Evolutionary conservation across 2,888 invertebrate species (phyloP).

Genomic region (Drosophila anomalata): DNA sequence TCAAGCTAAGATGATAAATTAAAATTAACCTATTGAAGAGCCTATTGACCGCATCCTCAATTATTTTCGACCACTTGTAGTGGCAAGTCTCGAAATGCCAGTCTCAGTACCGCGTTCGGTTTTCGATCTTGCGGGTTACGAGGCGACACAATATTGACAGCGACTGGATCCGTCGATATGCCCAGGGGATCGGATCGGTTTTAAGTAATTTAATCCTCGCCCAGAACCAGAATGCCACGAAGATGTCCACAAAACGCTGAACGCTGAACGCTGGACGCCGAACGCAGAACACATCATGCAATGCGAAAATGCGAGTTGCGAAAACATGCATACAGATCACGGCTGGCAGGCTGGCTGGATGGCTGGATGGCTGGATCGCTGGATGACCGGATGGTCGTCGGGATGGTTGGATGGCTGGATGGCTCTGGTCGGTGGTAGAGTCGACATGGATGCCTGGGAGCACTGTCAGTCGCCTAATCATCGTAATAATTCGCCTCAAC

Average conservation of each 20-base stretch:
- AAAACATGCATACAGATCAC: slow-evolving; percentile 52
- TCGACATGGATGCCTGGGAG: slow-evolving; percentile 74
- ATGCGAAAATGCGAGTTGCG: slow-evolving; percentile 49
- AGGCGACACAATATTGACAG: slow-evolving; percentile 78
- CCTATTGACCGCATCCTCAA: slow-evolving; percentile 2
- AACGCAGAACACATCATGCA: slow-evolving; percentile 57
- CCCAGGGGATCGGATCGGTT: slow-evolving; percentile 69
- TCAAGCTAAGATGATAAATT: too few species aligned
- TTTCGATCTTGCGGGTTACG: slow-evolving; percentile 63
- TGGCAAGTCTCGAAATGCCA: slow-evolving; percentile 4
- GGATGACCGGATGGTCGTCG: slow-evolving; percentile 5
- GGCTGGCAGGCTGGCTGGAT: slow-evolving; percentile 40
- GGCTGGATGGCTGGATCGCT: slow-evolving; percentile 44
- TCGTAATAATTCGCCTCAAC: slow-evolving; percentile 77
- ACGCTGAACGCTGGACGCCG: slow-evolving; percentile 37
- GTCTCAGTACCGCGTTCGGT: slow-evolving; percentile 47
- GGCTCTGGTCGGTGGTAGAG: slow-evolving; percentile 11
- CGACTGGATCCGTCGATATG: slow-evolving; percentile 71
- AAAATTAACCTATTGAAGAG: not conserved
- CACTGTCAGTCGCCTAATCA: slow-evolving; percentile 78
- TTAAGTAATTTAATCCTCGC: slow-evolving; percentile 77
- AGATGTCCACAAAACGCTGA: slow-evolving; percentile 64
- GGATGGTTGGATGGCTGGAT: slow-evolving; percentile 31
- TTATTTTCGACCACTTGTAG: slow-evolving; percentile 11
- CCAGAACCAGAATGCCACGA: slow-evolving; percentile 78